Evolutionary conservation across 1,140 invertebrate species (phyloP), one percentile per base, ranked within the genome.

Genomic region (Lepidurus packardi): DNA sequence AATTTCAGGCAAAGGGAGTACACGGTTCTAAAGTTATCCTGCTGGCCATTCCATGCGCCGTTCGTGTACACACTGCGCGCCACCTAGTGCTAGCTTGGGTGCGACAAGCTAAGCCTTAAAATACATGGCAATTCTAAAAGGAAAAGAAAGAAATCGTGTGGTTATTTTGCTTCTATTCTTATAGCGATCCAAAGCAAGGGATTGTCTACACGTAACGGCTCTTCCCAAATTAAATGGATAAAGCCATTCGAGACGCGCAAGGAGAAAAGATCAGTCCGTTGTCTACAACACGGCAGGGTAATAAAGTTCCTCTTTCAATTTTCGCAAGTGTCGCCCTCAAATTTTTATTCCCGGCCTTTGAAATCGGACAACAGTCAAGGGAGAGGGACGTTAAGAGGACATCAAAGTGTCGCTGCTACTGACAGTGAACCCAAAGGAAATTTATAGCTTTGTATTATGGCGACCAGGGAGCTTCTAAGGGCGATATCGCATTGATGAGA

Each of bases 331-430:
- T 65, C 53, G 3, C 53, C 53, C 53, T 65, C 53, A 7, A 65
- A 21, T 65, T 65, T 65, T 65, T 9, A 65, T 13, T 21, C 53
- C 53, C 21, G 53, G 53, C 53, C 53, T 7, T 21, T 16, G 13
- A 65, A 65, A 16, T 65, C 53, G 53, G 53, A 65, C 53, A 65
- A 65, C 53, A 65, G 53, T 65, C 53, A 65, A 65, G 53, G 53
- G 53, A 65, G 53, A 65, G 21, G 53, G 53, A 65, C 53, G 53
- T 65, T 65, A 65, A 65, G 21, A 65, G 53, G 53, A 65, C 53
- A 65, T 65, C 53, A 65, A 47, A 47, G 53, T 65, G 53, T 65
- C 53, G 53, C 53, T 65, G 53, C 53, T 65, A 65, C 53, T 65
- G 53, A 65, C 53, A 65, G 53, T 65, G 53, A 65, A 65, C 53